A percentile compares a stretch with the other conserved stretches of the same genome.
Conservation (phyloP, 1,140 invertebrate species). For the Yoshiicerus persimilis region DNA sequence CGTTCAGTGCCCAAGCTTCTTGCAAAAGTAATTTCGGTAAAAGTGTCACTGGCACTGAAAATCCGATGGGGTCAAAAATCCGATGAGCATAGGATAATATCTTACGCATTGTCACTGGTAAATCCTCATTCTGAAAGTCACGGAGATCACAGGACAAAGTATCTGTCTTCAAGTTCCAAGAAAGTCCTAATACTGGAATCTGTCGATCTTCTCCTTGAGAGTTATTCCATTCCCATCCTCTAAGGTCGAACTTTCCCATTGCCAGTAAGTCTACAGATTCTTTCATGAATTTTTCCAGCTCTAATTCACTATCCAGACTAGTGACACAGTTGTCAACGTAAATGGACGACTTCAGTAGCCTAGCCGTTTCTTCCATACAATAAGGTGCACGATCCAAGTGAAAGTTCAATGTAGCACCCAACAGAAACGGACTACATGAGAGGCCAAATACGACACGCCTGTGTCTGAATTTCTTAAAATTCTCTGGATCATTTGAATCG, state of each 20-base stretch:
- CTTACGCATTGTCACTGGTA: slow-evolving; percentile 22
- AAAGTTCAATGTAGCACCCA: slow-evolving; percentile 19
- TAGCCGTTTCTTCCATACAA: background rate
- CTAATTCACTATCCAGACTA: background rate
- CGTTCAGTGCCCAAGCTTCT: slow-evolving; percentile 24
- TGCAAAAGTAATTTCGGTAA: slow-evolving; percentile 35
- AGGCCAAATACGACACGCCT: slow-evolving; percentile 33
- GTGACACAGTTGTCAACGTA: slow-evolving; percentile 36
- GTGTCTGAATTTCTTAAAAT: background rate
- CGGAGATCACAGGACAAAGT: background rate
- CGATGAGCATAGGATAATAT: slow-evolving; percentile 17
- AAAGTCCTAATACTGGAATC: slow-evolving; percentile 2
- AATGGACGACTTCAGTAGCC: background rate
- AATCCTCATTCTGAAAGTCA: background rate
- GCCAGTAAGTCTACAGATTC: background rate
- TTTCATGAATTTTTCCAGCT: background rate
- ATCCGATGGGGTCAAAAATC: slow-evolving; percentile 33
- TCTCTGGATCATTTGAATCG: background rate
- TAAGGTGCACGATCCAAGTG: background rate
- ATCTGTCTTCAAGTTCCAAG: slow-evolving; percentile 10
- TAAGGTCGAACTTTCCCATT: background rate
- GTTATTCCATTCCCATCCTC: background rate
- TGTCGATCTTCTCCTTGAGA: background rate
- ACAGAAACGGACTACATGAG: slow-evolving; percentile 27
- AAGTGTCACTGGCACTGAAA: slow-evolving; percentile 31